These are phyloP conservation scores for Galeopterus variegatus DNA, from an alignment of 2,113 vertebrate species.

Conservation along the genomic window DNA sequence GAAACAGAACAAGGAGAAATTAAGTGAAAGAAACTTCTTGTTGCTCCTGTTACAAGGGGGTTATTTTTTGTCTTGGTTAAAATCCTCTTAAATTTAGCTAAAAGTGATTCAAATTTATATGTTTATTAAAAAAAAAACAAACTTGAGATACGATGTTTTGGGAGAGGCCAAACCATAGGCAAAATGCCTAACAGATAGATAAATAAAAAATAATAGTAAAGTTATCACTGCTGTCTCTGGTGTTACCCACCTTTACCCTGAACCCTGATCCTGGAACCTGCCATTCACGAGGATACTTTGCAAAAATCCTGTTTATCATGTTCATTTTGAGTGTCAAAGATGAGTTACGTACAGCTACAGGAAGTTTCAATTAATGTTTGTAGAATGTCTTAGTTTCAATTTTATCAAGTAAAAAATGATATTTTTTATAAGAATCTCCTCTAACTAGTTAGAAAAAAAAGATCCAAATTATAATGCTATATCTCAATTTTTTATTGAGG, in stretches of 20 bases:
- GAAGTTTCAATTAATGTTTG: background rate
- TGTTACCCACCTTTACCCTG: background rate
- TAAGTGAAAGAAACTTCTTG: background rate
- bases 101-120: background rate
- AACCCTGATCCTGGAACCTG: background rate
- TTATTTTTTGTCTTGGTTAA: background rate
- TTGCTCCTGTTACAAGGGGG: background rate
- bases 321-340: constrained; percentile 14
- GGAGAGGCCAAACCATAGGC: background rate
- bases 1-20: background rate
- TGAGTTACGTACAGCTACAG: background rate
- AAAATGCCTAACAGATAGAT: background rate
- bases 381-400: background rate
- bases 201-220: background rate
- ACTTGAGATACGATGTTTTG: background rate
- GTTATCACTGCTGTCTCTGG: background rate
- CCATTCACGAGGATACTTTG: background rate
- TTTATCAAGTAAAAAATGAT: background rate
- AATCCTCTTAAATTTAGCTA: background rate
- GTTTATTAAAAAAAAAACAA: background rate
- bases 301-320: background rate
- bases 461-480: background rate
- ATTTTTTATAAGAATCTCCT: background rate
- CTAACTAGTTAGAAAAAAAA: background rate
- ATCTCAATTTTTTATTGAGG: background rate